Base-by-base conservation (phyloP, 2,888 invertebrate genomes). In the Entomobrya multifasciata region DNA sequence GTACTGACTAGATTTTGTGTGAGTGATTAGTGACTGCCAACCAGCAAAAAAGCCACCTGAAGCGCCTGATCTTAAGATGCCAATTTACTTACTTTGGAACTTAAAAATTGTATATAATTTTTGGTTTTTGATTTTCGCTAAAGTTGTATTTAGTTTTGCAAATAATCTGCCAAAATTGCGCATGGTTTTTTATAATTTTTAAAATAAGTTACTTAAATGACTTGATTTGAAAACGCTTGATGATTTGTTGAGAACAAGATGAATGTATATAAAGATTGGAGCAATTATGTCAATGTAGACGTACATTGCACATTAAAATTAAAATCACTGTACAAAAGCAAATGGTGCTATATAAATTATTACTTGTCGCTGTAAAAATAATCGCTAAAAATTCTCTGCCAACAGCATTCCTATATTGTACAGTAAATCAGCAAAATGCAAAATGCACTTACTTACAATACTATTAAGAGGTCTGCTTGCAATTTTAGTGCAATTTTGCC, bases 391-490 rank as follows among this genome's bases (percentile, higher is more conserved):
- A 30, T 15, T 74, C 36, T 77, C 41, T 60, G 77, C 77, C 74
- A 74, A 0, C 36, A 36, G 36, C 36, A 36, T 30, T 55, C 47
- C 36, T 36, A 36, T 79, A 65, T 62, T 79, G 60, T 55, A 57
- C 60, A 77, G 77, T 62, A 74, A 49, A 74, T 30, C 74, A 60
- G 84, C 84, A 67, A 70, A 77, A 57, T 86, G 84, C 84, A 67
- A 70, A 77, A 57, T 86, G 80, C 86, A 86, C 85, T 85, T 85
- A 62, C 60, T 36, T 41, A 62, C 60, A 70, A 44, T 79, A 74
- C 49, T 74, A 44, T 52, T 30, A 36, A 36, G 65, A 86, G 79
- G 85, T 67, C 72, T 85, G 79, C 76, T 86, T 86, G 78, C 60
- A 22, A 78, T 76, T 67, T 67, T 4, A 36, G 76, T 65, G 41